Evolutionary conservation across 2,888 invertebrate genomes (phyloP).

Genomic region (Perizoma flavofasciatum): DNA sequence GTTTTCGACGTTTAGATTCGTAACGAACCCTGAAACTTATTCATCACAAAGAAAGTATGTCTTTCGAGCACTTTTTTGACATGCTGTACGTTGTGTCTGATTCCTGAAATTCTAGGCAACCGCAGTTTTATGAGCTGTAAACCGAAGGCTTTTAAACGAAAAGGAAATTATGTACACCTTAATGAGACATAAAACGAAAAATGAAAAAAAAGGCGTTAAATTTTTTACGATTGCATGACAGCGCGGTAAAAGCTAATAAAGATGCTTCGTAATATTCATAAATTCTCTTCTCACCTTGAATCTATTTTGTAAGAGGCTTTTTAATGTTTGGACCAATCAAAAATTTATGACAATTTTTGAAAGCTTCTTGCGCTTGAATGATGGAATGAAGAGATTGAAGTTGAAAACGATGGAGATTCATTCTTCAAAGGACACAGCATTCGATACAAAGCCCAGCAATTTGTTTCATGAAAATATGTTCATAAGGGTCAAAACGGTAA

Average conservation of each 20-base stretch:
- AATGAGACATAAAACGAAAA: constrained; percentile 30
- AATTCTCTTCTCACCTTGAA: constrained; percentile 57
- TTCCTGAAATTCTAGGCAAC: too few species aligned
- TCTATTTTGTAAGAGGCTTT: constrained; percentile 41
- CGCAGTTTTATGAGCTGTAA: constrained; percentile 29
- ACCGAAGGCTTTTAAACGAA: constrained; percentile 22
- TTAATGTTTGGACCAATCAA: constrained; percentile 33
- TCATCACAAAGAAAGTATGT: too few species aligned
- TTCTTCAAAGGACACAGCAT: background rate
- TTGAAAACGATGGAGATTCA: constrained; percentile 4
- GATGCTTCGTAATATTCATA: constrained; percentile 33
- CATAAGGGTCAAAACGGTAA: background rate
- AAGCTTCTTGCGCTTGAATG: constrained; percentile 26
- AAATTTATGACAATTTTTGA: constrained; percentile 35
- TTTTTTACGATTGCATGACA: constrained; percentile 37
- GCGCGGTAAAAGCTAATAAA: constrained; percentile 36
- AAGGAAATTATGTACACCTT: constrained; percentile 30
- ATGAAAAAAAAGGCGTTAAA: constrained; percentile 31
- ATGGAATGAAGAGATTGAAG: constrained; percentile 23
- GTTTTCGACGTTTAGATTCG: too few species aligned
- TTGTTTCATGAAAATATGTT: background rate
- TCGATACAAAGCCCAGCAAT: too few species aligned
- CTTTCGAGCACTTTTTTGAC: too few species aligned
- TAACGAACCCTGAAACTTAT: too few species aligned
- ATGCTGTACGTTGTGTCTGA: too few species aligned